Percentiles rank a stretch among this genome's conserved stretches.
Evolutionary conservation across 2,888 invertebrate genomes (phyloP).

Genomic region (Drosophila formosana): DNA sequence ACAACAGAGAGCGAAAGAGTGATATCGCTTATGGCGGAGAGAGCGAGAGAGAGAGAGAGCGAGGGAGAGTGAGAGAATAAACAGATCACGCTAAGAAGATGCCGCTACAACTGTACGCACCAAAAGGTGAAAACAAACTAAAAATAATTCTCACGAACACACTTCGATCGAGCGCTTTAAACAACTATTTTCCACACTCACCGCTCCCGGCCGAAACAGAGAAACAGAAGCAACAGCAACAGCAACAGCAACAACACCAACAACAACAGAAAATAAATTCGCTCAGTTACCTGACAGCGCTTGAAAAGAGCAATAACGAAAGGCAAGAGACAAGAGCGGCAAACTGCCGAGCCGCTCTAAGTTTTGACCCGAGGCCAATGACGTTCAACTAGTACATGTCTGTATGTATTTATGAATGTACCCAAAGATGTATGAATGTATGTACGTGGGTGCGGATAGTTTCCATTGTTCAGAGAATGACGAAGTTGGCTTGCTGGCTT

Average conservation of each 20-base stretch:
- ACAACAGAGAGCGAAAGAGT: slow-evolving; percentile 18
- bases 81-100: slow-evolving; percentile 14
- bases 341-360: background rate
- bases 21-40: background rate
- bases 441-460: background rate
- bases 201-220: slow-evolving; percentile 18
- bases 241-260: background rate
- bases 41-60: slow-evolving; percentile 16
- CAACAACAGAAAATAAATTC: slow-evolving; percentile 2
- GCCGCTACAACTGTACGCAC: slow-evolving; percentile 66
- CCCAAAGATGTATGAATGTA: background rate
- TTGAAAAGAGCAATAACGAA: background rate
- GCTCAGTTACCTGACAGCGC: slow-evolving; percentile 9
- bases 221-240: background rate
- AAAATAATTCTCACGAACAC: slow-evolving; percentile 71
- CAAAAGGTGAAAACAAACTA: slow-evolving; percentile 77
- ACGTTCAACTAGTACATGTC: background rate
- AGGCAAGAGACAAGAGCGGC: background rate
- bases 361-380: slow-evolving; percentile 1
- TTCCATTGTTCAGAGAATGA: background rate
- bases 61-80: slow-evolving; percentile 16
- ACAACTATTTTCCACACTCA: slow-evolving; percentile 37
- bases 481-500: background rate
- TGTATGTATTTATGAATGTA: background rate
- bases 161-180: slow-evolving; percentile 59